Percentiles rank a stretch among this genome's conserved stretches.
These are phyloP conservation scores for Brachyrhaphis roseni DNA, from an alignment of 2,797 vertebrate species.

Conservation along the genomic window DNA sequence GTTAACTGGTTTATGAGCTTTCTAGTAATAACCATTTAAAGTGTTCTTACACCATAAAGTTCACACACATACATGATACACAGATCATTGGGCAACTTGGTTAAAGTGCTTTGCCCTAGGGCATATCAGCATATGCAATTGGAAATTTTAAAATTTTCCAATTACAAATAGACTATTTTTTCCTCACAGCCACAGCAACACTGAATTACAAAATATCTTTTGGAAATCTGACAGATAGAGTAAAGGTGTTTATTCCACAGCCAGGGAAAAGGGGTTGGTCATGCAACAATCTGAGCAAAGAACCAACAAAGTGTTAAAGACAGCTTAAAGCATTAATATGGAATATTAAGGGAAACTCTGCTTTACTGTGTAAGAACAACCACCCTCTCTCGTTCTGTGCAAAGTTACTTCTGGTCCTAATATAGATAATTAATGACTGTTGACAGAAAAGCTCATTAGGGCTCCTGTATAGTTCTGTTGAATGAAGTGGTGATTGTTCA, in stretches of 20 bases:
- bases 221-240: not conserved
- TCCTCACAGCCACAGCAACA: not conserved
- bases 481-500: not conserved
- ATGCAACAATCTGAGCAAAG: not conserved
- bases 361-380: not conserved
- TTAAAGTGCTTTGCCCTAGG: not conserved
- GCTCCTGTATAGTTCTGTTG: not conserved
- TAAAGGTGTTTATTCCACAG: not conserved
- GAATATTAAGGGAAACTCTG: not conserved
- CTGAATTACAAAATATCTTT: not conserved
- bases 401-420: not conserved
- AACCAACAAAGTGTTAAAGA: not conserved
- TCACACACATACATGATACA: not conserved
- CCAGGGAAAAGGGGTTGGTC: not conserved
- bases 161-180: not conserved
- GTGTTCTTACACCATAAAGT: not conserved
- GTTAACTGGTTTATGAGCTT: not conserved
- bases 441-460: not conserved
- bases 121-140: not conserved
- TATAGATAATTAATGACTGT: not conserved
- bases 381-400: not conserved
- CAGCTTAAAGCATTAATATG: not conserved
- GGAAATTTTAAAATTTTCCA: not conserved
- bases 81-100: not conserved
- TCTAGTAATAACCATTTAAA: not conserved